Base-by-base conservation (phyloP, 2,888 invertebrate genomes). In the Ormyrus labotus region DNA sequence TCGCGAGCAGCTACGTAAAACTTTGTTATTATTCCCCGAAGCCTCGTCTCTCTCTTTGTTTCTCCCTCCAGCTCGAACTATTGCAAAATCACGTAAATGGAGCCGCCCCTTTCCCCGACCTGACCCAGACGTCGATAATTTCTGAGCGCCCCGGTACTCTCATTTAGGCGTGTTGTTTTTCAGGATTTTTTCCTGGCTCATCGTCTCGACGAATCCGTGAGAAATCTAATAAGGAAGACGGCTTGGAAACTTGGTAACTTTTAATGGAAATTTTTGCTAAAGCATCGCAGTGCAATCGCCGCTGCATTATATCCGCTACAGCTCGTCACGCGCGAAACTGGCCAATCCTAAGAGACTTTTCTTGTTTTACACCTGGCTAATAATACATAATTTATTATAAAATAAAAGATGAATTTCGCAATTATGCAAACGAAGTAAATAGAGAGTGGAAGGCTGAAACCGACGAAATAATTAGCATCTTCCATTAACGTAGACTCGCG, bases 21-120 rank as follows among this genome's bases (percentile, higher is more conserved):
- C 65, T 78, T 78, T 78, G 77, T 78, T 78, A 71, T 78, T 77
- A 77, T 78, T 71, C 70, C 58, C 77, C 71, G 13, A 65, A 63
- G 64, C 10, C 50, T 11, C 45, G n/a, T 57, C 48, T 11, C 53
- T 55, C 58, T 47, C 60, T 34, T 69, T 9, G 58, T 70, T 11
- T 45, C 48, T 55, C 19, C 19, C 51, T 64, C 45, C 13, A 10
- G 53, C 51, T 78, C 50, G 53, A 71, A 65, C 58, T 53, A 71
- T 65, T 60, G 47, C 53, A 48, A 78, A 78, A 78, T 78, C 71
- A 78, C 65, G 78, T 78, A 65, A 71, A 78, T 78, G 78, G 71
- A 78, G 71, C 64, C 64, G 10, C 55, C 34, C 57, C 57, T 65
- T 74, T 19, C 19, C 19, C 19, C 19, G 19, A 19, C 19, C 19